phyloP scores from a whole-genome alignment of 2,888 invertebrate species.

The Sthenelais limicola region DNA sequence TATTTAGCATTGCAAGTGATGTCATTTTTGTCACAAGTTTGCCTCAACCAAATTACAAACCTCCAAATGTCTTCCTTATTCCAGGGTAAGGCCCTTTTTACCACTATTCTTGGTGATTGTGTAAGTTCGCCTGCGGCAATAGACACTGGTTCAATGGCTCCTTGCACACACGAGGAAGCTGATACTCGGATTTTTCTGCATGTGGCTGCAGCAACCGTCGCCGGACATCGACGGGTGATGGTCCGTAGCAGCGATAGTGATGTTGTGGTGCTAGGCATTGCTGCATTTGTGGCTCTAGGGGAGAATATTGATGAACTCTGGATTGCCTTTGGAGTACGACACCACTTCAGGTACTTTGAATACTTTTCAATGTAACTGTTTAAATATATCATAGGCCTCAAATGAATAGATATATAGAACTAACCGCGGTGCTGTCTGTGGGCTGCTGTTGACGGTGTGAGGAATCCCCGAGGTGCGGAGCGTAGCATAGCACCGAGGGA shows the following conservation, averaged over 20 bases:
- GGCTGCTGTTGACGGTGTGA: no score
- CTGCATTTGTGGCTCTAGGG: slow-evolving; percentile 40
- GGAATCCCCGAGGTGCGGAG: no score
- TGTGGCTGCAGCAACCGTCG: slow-evolving; percentile 39
- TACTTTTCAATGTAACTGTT: no score
- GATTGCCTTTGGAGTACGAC: slow-evolving; percentile 44
- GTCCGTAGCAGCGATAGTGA: slow-evolving; percentile 40
- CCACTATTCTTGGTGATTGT: slow-evolving; percentile 38
- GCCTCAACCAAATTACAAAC: no score
- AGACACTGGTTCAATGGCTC: slow-evolving; percentile 15
- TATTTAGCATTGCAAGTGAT: slow-evolving; percentile 1
- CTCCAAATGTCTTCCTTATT: slow-evolving; percentile 2
- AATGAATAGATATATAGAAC: no score
- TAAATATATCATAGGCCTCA: no score
- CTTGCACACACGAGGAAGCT: slow-evolving; percentile 46
- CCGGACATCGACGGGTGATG: slow-evolving; percentile 41
- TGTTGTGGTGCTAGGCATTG: slow-evolving; percentile 43
- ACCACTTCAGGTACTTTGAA: slow-evolving; percentile 41
- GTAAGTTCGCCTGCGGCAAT: slow-evolving; percentile 40
- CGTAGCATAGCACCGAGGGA: no score
- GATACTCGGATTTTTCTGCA: slow-evolving; percentile 37
- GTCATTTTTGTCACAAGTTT: background rate
- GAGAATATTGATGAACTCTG: slow-evolving; percentile 43
- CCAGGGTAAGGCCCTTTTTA: slow-evolving; percentile 18
- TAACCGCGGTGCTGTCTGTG: no score